Evolutionary conservation across 2,113 vertebrate genomes (phyloP).

Genomic region (Erythrocercus mccallii): DNA sequence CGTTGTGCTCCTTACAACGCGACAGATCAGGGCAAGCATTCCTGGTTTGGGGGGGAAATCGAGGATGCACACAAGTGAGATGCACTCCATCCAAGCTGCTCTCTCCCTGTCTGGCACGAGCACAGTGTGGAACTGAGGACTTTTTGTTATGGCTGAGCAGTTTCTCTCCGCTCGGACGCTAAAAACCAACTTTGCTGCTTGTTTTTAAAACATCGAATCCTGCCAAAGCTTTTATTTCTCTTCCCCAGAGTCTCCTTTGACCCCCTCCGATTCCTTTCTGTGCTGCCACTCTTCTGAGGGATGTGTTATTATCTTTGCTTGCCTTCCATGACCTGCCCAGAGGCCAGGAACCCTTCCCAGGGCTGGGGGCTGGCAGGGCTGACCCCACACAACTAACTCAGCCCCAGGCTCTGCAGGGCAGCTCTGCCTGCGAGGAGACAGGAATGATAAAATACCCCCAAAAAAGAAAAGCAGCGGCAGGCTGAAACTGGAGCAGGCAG

Average conservation of each 20-base stretch:
- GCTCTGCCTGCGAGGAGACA: not conserved
- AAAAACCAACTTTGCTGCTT: not conserved
- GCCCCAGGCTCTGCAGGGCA: not conserved
- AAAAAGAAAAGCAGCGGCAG: not conserved
- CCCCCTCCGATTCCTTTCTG: not conserved
- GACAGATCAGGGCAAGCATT: fast-evolving
- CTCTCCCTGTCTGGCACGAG: not conserved
- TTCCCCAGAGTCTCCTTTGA: not conserved
- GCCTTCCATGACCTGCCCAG: not conserved
- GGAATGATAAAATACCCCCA: not conserved
- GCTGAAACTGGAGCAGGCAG: not conserved
- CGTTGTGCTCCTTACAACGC: fast-evolving
- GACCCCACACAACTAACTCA: not conserved
- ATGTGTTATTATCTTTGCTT: not conserved
- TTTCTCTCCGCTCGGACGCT: not conserved
- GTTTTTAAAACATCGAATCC: not conserved
- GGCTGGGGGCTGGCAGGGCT: not conserved
- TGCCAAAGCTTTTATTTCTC: slow-evolving; percentile 19
- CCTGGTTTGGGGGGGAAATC: not conserved
- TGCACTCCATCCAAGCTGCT: not conserved
- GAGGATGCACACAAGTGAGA: not conserved
- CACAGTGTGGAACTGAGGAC: not conserved
- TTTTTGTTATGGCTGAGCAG: not conserved
- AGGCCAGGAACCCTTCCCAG: not conserved
- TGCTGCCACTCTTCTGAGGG: not conserved